A percentile compares a stretch with the other conserved stretches of the same genome.
Evolutionary conservation across 2,113 vertebrate genomes (phyloP).

Genomic region (Casuarius casuarius): DNA sequence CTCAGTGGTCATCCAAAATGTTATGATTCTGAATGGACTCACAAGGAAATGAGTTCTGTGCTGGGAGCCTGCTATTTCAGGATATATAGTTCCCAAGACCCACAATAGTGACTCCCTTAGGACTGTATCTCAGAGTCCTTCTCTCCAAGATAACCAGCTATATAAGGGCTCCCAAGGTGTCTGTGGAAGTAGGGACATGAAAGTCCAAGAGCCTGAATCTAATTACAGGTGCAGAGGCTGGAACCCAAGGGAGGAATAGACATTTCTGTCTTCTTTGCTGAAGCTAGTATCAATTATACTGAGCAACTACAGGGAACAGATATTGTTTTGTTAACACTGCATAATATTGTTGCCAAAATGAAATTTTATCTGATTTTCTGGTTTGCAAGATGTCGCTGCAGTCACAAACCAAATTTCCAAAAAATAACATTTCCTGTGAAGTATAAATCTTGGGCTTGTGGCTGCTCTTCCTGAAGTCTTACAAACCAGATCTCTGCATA

Average conservation of each 20-base stretch:
- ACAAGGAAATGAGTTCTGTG: background rate
- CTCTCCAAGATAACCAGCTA: background rate
- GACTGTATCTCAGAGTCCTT: background rate
- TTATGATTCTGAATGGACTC: background rate
- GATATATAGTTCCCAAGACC: accelerated
- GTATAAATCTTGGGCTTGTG: background rate
- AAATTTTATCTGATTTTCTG: background rate
- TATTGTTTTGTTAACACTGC: background rate
- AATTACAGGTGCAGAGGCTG: background rate
- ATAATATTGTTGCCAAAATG: background rate
- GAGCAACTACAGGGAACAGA: background rate
- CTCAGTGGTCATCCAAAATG: background rate
- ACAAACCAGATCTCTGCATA: background rate
- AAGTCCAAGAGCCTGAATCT: background rate
- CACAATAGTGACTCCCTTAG: background rate
- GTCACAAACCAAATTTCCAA: background rate
- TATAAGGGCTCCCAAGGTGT: background rate
- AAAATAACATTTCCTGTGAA: background rate
- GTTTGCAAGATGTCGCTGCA: background rate
- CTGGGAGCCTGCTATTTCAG: background rate
- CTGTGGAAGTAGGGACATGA: background rate
- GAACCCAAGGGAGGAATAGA: background rate
- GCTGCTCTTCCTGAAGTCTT: background rate
- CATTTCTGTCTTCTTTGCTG: background rate
- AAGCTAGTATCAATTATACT: background rate